Percentiles rank a stretch among this genome's conserved stretches.
Evolutionary conservation across 2,113 vertebrate genomes (phyloP).

Genomic region (Sturnira hondurensis): DNA sequence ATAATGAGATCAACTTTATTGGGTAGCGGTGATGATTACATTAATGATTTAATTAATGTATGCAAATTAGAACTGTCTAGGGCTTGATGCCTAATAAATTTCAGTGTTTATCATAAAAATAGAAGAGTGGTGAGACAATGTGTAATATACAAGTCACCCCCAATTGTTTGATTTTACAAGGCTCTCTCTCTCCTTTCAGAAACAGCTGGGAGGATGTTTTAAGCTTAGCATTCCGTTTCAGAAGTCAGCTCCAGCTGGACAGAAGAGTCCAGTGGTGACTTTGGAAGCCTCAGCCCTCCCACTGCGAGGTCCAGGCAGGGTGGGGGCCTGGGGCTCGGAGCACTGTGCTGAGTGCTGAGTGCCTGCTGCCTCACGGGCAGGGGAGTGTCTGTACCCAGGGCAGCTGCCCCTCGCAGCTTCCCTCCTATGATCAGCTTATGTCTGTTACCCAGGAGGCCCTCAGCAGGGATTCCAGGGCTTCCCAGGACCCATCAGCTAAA

Average conservation of each 20-base stretch:
- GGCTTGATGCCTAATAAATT: background rate
- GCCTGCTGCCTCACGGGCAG: background rate
- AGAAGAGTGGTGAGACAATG: background rate
- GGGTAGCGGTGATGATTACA: background rate
- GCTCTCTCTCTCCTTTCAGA: background rate
- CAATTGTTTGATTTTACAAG: background rate
- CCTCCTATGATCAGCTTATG: background rate
- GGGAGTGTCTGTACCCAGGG: background rate
- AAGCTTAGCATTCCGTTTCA: background rate
- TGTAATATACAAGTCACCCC: background rate
- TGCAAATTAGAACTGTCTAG: background rate
- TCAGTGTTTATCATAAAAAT: background rate
- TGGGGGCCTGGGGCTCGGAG: background rate
- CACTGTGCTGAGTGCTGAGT: background rate
- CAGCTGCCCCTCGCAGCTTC: background rate
- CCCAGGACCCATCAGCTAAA: background rate
- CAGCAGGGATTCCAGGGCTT: background rate
- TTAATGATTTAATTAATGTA: background rate
- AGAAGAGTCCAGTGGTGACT: accelerated
- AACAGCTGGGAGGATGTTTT: background rate
- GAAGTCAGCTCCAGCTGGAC: background rate
- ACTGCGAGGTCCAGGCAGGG: background rate
- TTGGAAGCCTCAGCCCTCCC: background rate
- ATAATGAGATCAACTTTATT: background rate
- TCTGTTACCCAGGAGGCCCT: background rate